These are phyloP conservation scores for Yponomeuta cagnagella DNA, from an alignment of 2,888 invertebrate genomes.

Conservation along the genomic window DNA sequence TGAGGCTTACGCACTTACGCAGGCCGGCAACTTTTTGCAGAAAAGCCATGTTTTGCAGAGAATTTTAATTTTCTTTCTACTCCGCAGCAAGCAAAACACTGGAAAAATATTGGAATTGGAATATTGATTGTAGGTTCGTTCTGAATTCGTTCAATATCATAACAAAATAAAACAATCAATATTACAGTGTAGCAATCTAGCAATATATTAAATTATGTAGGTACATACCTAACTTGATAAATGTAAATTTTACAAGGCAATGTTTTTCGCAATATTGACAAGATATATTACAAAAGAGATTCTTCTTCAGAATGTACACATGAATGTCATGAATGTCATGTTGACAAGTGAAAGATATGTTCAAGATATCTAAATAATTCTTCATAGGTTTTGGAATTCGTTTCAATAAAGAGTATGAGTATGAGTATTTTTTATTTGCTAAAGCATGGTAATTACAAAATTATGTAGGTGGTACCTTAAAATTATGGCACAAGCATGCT, in stretches of 20 bases:
- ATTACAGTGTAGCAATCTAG: too few relatives aligned
- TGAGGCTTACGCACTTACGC: constrained; percentile 56
- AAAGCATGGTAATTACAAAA: too few relatives aligned
- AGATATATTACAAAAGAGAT: not conserved
- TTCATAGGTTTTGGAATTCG: not conserved
- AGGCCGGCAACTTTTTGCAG: constrained; percentile 37
- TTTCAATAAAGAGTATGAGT: too few relatives aligned
- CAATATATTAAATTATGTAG: too few relatives aligned
- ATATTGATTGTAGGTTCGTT: not conserved
- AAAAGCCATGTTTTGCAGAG: constrained; percentile 46
- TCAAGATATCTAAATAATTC: not conserved
- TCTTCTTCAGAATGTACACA: not conserved
- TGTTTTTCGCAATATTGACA: too few relatives aligned
- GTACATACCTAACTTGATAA: too few relatives aligned
- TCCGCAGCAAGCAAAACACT: not conserved
- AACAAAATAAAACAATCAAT: too few relatives aligned
- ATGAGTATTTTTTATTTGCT: too few relatives aligned
- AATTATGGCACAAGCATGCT: too few relatives aligned
- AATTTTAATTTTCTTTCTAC: not conserved
- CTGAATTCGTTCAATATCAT: too few relatives aligned
- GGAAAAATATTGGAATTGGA: not conserved
- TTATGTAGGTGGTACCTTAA: too few relatives aligned
- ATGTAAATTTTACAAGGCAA: too few relatives aligned
- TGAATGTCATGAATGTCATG: not conserved
- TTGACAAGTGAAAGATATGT: not conserved